Evolutionary conservation across 2,888 invertebrate genomes (phyloP).

Genomic region (Microplitis deprimator): DNA sequence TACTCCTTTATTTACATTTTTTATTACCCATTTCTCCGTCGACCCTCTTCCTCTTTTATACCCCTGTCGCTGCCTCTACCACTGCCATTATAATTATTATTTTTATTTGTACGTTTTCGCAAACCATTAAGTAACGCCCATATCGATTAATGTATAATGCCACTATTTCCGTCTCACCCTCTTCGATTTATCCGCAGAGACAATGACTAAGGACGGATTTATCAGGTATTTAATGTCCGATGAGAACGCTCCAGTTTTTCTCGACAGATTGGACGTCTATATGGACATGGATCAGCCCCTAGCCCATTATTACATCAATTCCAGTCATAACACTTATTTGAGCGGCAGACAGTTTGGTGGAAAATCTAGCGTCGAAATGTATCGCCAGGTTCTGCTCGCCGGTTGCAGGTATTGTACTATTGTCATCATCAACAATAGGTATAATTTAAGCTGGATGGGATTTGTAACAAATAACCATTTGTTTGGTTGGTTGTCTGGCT

Average conservation of each 20-base stretch:
- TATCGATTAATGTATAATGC: constrained; percentile 6
- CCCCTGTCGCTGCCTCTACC: neutral
- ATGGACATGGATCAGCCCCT: constrained; percentile 99
- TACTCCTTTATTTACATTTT: neutral
- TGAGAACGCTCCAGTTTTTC: constrained; percentile 99
- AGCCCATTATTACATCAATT: constrained; percentile 99
- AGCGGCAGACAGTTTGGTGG: constrained; percentile 98
- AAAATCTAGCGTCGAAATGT: constrained; percentile 98
- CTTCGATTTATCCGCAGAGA: constrained; percentile 73
- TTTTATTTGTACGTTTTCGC: constrained; percentile 10
- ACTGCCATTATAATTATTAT: neutral
- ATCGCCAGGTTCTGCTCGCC: constrained; percentile 94
- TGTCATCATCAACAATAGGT: neutral
- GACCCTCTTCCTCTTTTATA: neutral
- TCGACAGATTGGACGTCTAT: constrained; percentile 96
- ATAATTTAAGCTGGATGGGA: neutral
- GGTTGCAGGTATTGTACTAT: constrained; percentile 85
- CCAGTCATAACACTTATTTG: constrained; percentile 96
- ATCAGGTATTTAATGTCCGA: constrained; percentile 99
- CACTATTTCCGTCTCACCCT: neutral
- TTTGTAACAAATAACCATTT: constrained; percentile 26
- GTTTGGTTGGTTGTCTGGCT: constrained; percentile 47
- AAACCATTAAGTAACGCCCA: neutral
- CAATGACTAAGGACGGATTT: constrained; percentile 94
- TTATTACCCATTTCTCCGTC: neutral